Evolutionary conservation across 2,888 invertebrate genomes (phyloP), one percentile per base, ranked within the genome.

Genomic region (Drosophila pseudotalamancana): DNA sequence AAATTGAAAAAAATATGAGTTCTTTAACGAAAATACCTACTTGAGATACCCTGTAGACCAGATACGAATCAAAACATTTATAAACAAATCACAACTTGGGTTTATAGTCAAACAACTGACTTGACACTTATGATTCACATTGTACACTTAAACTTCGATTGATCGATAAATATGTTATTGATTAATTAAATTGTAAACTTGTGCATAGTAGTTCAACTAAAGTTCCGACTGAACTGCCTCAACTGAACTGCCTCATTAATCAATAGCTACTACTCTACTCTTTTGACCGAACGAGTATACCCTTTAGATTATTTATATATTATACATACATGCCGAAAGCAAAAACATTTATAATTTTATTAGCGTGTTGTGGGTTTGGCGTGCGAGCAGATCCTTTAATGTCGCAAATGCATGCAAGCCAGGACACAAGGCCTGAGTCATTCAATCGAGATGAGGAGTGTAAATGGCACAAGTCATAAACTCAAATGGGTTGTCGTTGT

Each of bases 391-490:
- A 57, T 72, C 71, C 72, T 75, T 73, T 86, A 80, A 86, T 83
- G 80, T 43, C 34, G 16, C n/a, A 57, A 51, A 73, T 57, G 54
- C 80, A 81, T 81, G 87, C 80, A 55, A 65, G 40, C 70, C 63
- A 60, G 55, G 65, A 62, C 42, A 59, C 19, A 11, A 23, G 25
- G 57, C 18, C 67, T 86, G 80, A 83, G 73, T 86, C 84, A 81
- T 63, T 57, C 69, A 54, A 45, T 60, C 37, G 65, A 43, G 74
- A 46, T 59, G 73, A 45, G 70, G 62, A 76, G 76, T 79, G 77
- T 69, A 72, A 78, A 83, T 62, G 86, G 66, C 81, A 62, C 48
- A 65, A 70, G 57, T 68, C 84, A 84, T 81, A 74, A 74, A 80
- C 59, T 59, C 32, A 66, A 73, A 75, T 64, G 60, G 46, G 37